Evolutionary conservation across 1,140 invertebrate genomes (phyloP).

Genomic region (Anoplolepis gracilipes): DNA sequence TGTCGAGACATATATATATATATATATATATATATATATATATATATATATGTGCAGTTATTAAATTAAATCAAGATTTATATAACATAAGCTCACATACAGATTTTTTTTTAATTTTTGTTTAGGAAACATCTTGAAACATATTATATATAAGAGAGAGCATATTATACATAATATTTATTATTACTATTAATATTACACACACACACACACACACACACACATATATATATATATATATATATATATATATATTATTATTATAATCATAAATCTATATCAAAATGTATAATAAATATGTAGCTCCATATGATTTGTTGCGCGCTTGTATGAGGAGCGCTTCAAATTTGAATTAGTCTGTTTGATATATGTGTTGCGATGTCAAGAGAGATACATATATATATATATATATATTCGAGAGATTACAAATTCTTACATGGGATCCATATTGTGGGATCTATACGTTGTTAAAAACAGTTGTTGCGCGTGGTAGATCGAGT

Average conservation of each 20-base stretch:
- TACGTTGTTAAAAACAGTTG: conserved; percentile 42
- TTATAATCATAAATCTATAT: too few species aligned
- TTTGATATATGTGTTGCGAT: background rate
- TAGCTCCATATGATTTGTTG: background rate
- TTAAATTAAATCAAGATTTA: background rate
- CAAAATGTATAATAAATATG: too few species aligned
- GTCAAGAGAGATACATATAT: background rate
- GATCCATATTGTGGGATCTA: background rate
- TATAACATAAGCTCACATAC: background rate
- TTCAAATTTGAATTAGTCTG: conserved; percentile 14
- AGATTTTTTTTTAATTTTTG: background rate
- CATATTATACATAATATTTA: too few species aligned
- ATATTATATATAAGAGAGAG: too few species aligned
- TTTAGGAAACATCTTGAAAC: background rate
- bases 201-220: too few species aligned
- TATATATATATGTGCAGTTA: background rate
- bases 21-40: too few species aligned
- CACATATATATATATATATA: too few species aligned
- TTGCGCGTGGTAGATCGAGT: conserved; percentile 22
- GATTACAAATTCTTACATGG: conserved; percentile 7
- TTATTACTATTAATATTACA: too few species aligned
- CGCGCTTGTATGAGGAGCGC: background rate
- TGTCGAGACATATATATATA: too few species aligned
- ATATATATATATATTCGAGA: background rate
- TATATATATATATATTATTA: too few species aligned